Evolutionary conservation across 37 sponge, comb jelly and placozoan genomes (phyloP), one percentile per base, ranked within the genome.

Genomic region (Chondrilla cf. caribensis): DNA sequence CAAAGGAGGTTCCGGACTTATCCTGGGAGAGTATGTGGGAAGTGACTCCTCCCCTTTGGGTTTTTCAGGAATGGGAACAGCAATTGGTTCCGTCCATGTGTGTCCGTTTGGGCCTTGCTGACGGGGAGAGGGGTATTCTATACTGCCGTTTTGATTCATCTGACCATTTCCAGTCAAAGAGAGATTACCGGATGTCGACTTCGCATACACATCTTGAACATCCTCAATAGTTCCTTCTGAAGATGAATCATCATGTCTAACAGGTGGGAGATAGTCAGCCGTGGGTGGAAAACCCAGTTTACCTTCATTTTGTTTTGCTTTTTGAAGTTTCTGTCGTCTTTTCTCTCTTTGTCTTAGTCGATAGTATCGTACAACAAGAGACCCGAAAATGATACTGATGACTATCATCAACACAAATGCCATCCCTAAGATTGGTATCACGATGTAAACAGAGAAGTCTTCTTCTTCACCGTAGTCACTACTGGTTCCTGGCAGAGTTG

Each of bases 351-450:
- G 17, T 1, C 24, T 38, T 15, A 73, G 76, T 6, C 76, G 41
- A 15, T 73, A 39, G 76, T 38, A 73, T 9, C 76, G 41, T 3
- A 73, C 76, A 4, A 73, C 25, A n/a, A 73, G 24, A 42, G 76
- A 37, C 9, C 24, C 76, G 6, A 4, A 37, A 15, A 73, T 37
- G 19, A 40, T 73, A 8, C 76, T 38, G 36, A 73, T 22, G 21
- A 73, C 76, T 4, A 39, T 37, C 19, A 40, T n/a, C 44, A 73
- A 1, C 44, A 73, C 25, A 40, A 73, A 22, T 21, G 44, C 44
- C 2, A 24, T 37, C 17, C 76, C 76, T 24, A 73, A 21, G 25
- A 73, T 38, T 8, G 76, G 76, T 3, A 73, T 40, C 7, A 40
- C 44, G n/a, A 73, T 73, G 15, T 39, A 39, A 3, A 39, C 43